Base-by-base conservation (phyloP, 1,140 invertebrate genomes). In the Reticulitermes speratus region DNA sequence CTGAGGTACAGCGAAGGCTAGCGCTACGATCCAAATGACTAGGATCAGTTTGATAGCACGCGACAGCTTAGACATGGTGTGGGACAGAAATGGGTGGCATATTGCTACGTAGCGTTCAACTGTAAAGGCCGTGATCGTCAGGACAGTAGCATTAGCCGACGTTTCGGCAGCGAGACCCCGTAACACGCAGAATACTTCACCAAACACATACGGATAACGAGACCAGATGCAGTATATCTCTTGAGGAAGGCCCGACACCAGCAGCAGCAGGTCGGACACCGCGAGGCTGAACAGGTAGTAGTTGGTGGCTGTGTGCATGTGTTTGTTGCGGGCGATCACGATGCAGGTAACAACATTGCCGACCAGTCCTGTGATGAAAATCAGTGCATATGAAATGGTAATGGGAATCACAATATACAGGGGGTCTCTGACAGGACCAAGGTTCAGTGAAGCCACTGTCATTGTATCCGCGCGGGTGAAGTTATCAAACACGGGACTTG, bases 321-420 rank as follows among this genome's bases (percentile, higher is more conserved):
- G 96, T 89, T 96, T 96, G 91, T 98, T 98, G 88, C 95, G 93
- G 44, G 95, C 93, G 85, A 99, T 99, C 19, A 99, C 98, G 82
- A 98, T 93, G 90, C 98, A 99, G 12, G 98, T 99, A 90, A 95
- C 96, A 14, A 98, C 92, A 90, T 99, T 99, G 3, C 98, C 98
- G 23, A 99, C 91, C 0, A 97, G 91, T 5, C 98, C 98, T 2
- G 95, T 95, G 3, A 98, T 88, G 88, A 99, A 97, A 88, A 99
- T 98, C 0, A 96, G 88, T 0, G 93, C 89, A 90, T 99, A 99
- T 44, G 98, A 93, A 9, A 97, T 91, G 3, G 95, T 96, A 30
- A 97, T 94, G 2, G 96, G 96, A 52, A 97, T 89, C 0, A 97
- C 95, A 25, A 97, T 93, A 88, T 94, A 94, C 0, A 97, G 89